Percentiles rank a stretch among this genome's conserved stretches.
Evolutionary conservation across 2,797 vertebrate genomes (phyloP).

Genomic region (Hypotaenidia philippensis): DNA sequence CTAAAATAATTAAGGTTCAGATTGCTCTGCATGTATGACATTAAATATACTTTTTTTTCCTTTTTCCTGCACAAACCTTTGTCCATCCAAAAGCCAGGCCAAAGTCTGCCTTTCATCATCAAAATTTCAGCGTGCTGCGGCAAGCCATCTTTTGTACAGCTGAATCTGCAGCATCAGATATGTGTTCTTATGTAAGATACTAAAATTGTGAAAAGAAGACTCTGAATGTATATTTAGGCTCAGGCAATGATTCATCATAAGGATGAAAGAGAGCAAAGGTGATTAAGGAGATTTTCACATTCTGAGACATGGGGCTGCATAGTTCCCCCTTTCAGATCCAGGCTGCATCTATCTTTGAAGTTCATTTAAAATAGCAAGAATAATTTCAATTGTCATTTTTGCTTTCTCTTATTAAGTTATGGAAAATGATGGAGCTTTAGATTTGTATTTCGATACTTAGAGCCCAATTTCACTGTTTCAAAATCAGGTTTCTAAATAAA

Average conservation of each 20-base stretch:
- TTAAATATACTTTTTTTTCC: not conserved
- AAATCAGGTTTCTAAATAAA: not conserved
- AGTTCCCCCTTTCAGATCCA: not conserved
- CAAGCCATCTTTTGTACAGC: not conserved
- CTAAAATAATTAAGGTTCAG: not conserved
- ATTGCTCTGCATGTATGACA: not conserved
- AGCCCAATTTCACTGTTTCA: not conserved
- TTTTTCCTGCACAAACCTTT: not conserved
- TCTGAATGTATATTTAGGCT: constrained; percentile 39
- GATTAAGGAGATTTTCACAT: not conserved
- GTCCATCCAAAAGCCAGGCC: not conserved
- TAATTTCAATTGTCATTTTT: not conserved
- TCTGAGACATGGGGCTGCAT: not conserved
- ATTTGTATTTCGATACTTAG: not conserved
- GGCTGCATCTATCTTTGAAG: not conserved
- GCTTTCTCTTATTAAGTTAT: not conserved
- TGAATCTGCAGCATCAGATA: not conserved
- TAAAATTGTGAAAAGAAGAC: constrained; percentile 23
- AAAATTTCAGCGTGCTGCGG: not conserved
- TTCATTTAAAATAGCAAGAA: not conserved
- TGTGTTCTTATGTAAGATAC: constrained; percentile 44
- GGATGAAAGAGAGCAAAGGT: constrained; percentile 9
- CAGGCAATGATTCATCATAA: not conserved
- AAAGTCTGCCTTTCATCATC: not conserved
- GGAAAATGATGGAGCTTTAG: not conserved